A percentile compares a stretch with the other conserved stretches of the same genome.
Conservation (phyloP, 1,140 invertebrate genomes). For the Trachelipus rathkii region DNA sequence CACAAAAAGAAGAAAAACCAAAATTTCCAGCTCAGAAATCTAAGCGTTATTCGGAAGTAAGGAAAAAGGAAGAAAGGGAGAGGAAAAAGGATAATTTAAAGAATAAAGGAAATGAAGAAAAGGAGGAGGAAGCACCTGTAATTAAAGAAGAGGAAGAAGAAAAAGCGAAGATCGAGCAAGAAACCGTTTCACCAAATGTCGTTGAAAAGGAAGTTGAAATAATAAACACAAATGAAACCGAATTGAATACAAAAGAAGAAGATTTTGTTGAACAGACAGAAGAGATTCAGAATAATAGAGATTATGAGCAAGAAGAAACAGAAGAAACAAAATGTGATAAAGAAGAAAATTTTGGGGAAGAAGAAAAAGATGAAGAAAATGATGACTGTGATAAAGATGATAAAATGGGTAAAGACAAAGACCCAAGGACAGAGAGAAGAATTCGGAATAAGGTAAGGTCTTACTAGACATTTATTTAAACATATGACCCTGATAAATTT, state of each 20-base stretch:
- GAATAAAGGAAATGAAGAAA: not conserved
- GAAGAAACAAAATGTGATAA: not conserved
- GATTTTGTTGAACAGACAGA: not conserved
- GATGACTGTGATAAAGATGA: not conserved
- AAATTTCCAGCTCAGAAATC: not conserved
- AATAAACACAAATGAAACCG: not conserved
- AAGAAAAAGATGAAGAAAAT: not conserved
- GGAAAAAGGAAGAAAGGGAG: constrained; percentile 1
- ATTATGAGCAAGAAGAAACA: not conserved
- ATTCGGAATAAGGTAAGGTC: constrained; percentile 21
- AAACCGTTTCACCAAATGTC: too few relatives aligned
- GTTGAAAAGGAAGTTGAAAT: not conserved
- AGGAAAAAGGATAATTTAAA: not conserved
- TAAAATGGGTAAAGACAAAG: not conserved
- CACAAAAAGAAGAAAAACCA: not conserved
- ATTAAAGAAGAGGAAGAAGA: not conserved
- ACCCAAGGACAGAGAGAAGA: constrained; percentile 25
- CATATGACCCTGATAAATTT: too few relatives aligned
- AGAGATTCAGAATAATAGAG: not conserved
- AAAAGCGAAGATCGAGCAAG: not conserved
- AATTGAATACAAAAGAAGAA: not conserved
- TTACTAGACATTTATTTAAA: too few relatives aligned
- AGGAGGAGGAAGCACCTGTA: not conserved
- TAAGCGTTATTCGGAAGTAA: not conserved
- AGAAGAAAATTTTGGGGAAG: not conserved